Evolutionary conservation across 2,888 invertebrate genomes (phyloP).

Genomic region (Orthosia gracilis): DNA sequence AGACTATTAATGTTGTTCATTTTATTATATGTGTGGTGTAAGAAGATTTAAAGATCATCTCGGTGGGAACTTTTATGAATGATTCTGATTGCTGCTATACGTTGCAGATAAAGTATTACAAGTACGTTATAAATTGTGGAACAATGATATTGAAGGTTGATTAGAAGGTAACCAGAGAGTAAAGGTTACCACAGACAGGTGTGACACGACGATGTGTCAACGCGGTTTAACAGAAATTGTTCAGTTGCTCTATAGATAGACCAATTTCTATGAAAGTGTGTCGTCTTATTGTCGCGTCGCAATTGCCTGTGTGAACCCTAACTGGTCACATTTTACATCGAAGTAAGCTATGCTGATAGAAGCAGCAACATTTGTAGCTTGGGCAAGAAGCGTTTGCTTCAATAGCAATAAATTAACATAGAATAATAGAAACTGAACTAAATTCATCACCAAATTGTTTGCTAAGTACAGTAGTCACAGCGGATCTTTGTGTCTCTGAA

Average conservation of each 20-base stretch:
- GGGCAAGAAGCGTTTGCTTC: no score
- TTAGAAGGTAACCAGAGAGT: background rate
- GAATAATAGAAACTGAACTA: no score
- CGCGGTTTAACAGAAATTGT: background rate
- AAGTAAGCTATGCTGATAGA: background rate
- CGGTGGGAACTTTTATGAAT: constrained; percentile 50
- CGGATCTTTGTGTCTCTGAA: no score
- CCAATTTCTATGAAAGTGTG: background rate
- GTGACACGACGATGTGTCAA: background rate
- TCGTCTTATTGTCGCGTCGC: background rate
- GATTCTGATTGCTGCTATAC: constrained; percentile 10
- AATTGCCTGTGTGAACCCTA: background rate
- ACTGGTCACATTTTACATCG: background rate
- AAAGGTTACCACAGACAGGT: background rate
- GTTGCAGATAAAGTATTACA: background rate
- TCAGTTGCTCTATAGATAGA: background rate
- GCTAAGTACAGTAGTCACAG: no score
- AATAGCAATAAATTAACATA: no score
- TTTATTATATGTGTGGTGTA: constrained; percentile 53
- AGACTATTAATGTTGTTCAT: constrained; percentile 45
- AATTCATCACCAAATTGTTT: no score
- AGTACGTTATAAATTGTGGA: background rate
- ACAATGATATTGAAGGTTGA: background rate
- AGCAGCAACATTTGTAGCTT: no score
- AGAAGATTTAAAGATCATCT: constrained; percentile 43